Evolutionary conservation across 2,797 vertebrate species (phyloP).

Genomic region (Ispidina picta): DNA sequence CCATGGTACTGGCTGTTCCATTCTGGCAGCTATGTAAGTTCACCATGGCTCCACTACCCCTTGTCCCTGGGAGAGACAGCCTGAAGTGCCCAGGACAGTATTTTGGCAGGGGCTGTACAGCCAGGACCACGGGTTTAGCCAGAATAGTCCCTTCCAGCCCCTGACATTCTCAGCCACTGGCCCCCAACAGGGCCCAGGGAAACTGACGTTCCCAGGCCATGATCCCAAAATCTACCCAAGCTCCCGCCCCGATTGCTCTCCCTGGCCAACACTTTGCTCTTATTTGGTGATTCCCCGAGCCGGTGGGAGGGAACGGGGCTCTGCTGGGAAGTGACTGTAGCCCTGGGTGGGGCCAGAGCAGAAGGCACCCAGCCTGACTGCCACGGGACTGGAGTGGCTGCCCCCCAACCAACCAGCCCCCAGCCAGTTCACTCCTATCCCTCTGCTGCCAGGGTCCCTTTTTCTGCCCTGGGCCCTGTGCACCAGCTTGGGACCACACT

Average conservation of each 20-base stretch:
- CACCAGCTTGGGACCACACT: accelerated
- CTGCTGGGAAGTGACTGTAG: slow-evolving; percentile 51
- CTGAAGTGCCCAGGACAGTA: neutral
- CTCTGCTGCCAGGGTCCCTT: neutral
- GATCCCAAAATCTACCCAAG: neutral
- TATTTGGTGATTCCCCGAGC: slow-evolving; percentile 61
- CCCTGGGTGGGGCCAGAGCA: slow-evolving; percentile 17
- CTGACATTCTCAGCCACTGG: accelerated
- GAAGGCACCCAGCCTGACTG: neutral
- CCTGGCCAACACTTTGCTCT: slow-evolving; percentile 36
- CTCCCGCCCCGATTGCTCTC: slow-evolving; percentile 31
- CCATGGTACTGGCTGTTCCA: too few relatives aligned
- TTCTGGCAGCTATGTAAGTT: neutral
- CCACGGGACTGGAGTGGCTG: neutral
- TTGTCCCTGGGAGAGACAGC: neutral
- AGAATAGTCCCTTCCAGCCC: neutral
- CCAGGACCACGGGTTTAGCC: accelerated
- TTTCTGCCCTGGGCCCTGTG: neutral
- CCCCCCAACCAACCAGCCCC: accelerated
- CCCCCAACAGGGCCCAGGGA: neutral
- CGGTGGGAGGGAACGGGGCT: slow-evolving; percentile 38
- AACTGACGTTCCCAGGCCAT: neutral
- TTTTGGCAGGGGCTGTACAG: neutral
- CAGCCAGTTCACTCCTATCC: neutral
- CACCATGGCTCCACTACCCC: accelerated